Conservation (phyloP, 1,140 invertebrate species). For the Pseudobourletiella spinata region DNA sequence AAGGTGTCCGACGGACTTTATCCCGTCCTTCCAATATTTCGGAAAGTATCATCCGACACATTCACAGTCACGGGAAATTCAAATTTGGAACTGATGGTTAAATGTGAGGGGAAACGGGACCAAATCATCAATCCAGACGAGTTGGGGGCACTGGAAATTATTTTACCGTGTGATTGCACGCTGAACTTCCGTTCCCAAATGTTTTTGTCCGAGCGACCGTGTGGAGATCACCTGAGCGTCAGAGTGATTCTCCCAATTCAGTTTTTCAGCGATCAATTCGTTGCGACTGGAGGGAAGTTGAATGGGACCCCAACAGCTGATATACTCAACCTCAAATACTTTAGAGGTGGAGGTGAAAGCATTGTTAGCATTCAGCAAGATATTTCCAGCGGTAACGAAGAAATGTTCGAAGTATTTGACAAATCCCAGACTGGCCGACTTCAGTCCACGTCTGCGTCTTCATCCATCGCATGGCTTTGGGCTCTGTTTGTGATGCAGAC, state of each 20-base stretch:
- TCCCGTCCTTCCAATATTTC: slow-evolving; percentile 17
- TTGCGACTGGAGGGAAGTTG: no score
- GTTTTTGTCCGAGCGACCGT: background rate
- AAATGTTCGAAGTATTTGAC: no score
- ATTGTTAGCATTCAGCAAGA: no score
- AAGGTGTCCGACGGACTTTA: background rate
- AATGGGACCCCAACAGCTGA: no score
- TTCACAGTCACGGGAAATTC: slow-evolving; percentile 16
- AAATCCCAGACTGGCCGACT: no score
- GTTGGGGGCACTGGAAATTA: slow-evolving; percentile 17
- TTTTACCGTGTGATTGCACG: slow-evolving; percentile 17
- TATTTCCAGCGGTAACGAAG: no score
- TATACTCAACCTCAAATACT: no score
- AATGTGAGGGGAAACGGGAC: slow-evolving; percentile 14
- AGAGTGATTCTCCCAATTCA: background rate
- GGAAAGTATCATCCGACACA: slow-evolving; percentile 8
- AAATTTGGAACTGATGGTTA: background rate
- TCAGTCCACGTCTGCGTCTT: no score
- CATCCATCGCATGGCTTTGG: no score
- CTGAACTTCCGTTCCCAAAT: slow-evolving; percentile 12
- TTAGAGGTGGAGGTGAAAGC: no score
- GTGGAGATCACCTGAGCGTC: background rate
- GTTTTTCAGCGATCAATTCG: no score
- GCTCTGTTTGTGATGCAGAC: no score
- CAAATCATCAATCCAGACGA: background rate